These are phyloP conservation scores for Platyscapa corneri DNA, from an alignment of 1,140 invertebrate species.

Conservation along the genomic window DNA sequence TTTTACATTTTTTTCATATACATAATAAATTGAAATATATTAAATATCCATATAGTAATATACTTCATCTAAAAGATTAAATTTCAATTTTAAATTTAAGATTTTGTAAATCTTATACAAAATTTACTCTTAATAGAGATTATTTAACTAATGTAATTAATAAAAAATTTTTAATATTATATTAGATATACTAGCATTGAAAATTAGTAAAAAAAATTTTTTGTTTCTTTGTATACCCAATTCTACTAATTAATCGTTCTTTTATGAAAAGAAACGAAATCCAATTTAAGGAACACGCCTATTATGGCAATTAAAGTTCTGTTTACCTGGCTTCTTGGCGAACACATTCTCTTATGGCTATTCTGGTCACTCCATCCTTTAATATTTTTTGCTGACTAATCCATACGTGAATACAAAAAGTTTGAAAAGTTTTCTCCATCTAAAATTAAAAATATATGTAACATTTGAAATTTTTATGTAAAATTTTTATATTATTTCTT, in stretches of 20 bases:
- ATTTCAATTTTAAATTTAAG: too few species aligned
- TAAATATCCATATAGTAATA: too few species aligned
- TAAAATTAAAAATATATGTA: too few species aligned
- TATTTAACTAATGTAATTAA: not conserved
- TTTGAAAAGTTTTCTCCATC: not conserved
- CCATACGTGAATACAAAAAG: not conserved
- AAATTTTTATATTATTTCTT: too few species aligned
- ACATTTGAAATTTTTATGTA: too few species aligned
- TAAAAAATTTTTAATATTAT: not conserved
- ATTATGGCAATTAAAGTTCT: slow-evolving; percentile 5
- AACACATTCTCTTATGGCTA: slow-evolving; percentile 1
- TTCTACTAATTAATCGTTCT: slow-evolving; percentile 17
- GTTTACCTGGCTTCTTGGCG: not conserved
- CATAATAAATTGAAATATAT: too few species aligned
- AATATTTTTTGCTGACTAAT: slow-evolving; percentile 42
- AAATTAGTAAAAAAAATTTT: not conserved
- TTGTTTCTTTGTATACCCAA: not conserved
- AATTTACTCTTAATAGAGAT: not conserved
- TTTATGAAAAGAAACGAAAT: slow-evolving; percentile 39
- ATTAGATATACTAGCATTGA: not conserved
- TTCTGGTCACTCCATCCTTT: not conserved
- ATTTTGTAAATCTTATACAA: too few species aligned
- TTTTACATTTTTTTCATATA: too few species aligned
- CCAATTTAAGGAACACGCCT: slow-evolving; percentile 46
- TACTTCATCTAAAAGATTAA: too few species aligned